Conservation (phyloP, 2,797 vertebrate species). For the Aldrovandia affinis region DNA sequence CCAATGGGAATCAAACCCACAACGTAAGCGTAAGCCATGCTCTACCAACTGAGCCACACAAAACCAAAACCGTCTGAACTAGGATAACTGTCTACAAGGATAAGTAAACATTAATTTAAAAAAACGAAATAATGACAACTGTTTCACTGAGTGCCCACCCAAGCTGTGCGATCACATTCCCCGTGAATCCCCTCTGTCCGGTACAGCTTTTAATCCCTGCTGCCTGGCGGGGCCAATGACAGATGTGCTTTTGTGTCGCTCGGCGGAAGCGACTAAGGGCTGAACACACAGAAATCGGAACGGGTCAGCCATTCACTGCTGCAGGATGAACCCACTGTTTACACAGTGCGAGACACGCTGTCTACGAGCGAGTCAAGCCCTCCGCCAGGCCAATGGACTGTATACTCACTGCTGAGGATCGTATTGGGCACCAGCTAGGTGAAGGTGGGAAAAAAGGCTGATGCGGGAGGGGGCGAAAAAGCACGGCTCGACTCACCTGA, state of each 20-base stretch:
- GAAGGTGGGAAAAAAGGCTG: background rate
- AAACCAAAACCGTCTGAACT: too few species aligned
- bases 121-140: background rate
- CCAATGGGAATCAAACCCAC: too few species aligned
- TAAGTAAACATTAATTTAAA: background rate
- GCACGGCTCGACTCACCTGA: conserved; percentile 78
- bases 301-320: background rate
- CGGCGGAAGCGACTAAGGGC: conserved; percentile 12
- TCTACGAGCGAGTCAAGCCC: background rate
- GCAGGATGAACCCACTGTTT: background rate
- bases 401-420: background rate
- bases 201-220: conserved; percentile 12
- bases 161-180: background rate
- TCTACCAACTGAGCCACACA: too few species aligned
- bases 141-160: background rate
- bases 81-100: background rate
- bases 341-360: background rate
- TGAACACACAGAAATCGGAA: conserved; percentile 30
- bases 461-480: background rate
- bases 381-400: background rate
- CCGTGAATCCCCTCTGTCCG: conserved; percentile 22
- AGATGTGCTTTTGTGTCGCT: conserved; percentile 12
- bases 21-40: too few species aligned
- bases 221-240: conserved; percentile 8
- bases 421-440: too few species aligned